Evolutionary conservation across 2,113 vertebrate species (phyloP), one percentile per base, ranked within the genome.

Genomic region (Mugil cephalus): DNA sequence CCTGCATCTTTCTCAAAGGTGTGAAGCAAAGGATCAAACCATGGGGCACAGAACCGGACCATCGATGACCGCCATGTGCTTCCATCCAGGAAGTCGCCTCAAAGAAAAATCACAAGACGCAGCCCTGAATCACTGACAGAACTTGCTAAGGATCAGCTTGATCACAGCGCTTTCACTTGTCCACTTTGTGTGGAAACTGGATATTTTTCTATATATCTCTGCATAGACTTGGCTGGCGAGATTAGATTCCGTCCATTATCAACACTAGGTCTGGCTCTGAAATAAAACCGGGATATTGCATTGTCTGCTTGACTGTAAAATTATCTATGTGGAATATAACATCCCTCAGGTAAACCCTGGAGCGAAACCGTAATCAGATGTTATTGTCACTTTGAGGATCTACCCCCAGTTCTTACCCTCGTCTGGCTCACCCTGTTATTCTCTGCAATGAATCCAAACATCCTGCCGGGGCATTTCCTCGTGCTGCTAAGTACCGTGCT

Each of bases 401-500:
- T 55, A 36, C 68, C 56, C 69, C 61, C 39, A 64, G 43, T 82
- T 86, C 43, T 65, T 47, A 54, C 63, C 61, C 35, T 77, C 17
- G 40, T 62, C 62, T 67, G 50, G 7, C 50, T 10, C 55, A 35
- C 70, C 77, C 52, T 65, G 38, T 68, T 94, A 90, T 87, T 94
- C 64, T 93, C 94, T 83, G 93, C 89, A 24, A 88, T 95, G 80
- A 93, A 93, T 91, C 93, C 96, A 0, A n/a, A 92, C 68, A 93
- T 88, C 88, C 92, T 95, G 79, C 91, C 91, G 83, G 86, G 95
- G 77, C 94, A 93, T 90, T 88, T 94, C 80, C 92, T 95, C 86
- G 83, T 97, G 80, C 88, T 97, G 72, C 91, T 99, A 74, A 93
- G 95, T 84, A 94, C 94, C 45, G 74, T 96, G 61, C 80, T 97